phyloP scores from a whole-genome alignment of 2,888 invertebrate genomes.

The Allolobophora icterica region DNA sequence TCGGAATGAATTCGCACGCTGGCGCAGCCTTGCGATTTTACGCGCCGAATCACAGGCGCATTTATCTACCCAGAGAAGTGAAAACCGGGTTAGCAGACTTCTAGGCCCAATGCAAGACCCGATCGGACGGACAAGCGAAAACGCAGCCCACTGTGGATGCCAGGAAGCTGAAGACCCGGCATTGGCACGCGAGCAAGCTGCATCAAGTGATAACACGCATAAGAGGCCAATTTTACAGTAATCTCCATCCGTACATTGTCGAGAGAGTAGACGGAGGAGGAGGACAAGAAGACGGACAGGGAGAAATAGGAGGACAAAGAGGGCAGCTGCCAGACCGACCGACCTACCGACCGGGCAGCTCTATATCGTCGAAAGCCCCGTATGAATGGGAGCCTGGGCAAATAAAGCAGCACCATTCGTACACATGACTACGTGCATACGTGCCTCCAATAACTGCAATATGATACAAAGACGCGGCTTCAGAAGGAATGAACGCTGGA shows the following conservation, averaged over 20 bases:
- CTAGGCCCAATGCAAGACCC: not conserved
- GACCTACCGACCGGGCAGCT: not conserved
- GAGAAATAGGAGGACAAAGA: not conserved
- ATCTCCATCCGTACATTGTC: not conserved
- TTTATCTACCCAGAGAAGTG: not conserved
- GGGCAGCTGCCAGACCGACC: not conserved
- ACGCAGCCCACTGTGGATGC: not conserved
- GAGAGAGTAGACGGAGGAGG: not conserved
- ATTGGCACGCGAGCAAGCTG: not conserved
- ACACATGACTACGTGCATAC: not conserved
- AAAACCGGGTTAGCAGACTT: not conserved
- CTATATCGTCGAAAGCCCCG: not conserved
- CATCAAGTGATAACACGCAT: conserved; percentile 2
- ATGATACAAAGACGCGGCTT: not conserved
- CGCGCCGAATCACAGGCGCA: not conserved
- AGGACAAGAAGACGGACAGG: not conserved
- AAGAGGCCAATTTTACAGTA: conserved; percentile 17
- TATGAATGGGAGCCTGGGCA: conserved; percentile 17
- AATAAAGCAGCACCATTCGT: conserved; percentile 17
- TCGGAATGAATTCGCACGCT: too few relatives aligned
- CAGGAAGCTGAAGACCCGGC: not conserved
- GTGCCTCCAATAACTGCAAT: conserved; percentile 10
- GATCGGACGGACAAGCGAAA: not conserved
- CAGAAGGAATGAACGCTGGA: not conserved
- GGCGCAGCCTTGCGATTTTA: not conserved